Evolutionary conservation across 1,140 invertebrate species (phyloP), one percentile per base, ranked within the genome.

Genomic region (Anoplophora glabripennis): DNA sequence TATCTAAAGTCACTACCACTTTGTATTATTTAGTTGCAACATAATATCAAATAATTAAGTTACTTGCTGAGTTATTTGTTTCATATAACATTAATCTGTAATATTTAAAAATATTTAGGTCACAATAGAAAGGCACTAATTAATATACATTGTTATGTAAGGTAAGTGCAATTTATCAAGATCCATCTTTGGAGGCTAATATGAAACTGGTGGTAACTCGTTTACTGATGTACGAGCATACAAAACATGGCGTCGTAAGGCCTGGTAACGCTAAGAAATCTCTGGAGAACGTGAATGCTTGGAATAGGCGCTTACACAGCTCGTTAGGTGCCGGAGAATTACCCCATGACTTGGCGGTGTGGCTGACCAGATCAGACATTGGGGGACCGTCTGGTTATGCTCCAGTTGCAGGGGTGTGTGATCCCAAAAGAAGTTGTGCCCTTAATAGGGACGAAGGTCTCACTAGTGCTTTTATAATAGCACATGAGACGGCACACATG

Each of bases 331-430:
- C 74, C 62, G 78, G 72, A 7, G 80, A 81, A 47, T 77, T 81
- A 2, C 76, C 75, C 9, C 85, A 89, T 75, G 89, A 92, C 67
- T 79, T 89, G 0, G 84, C 87, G 3, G 80, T 91, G 15, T 89
- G 88, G 83, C 67, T 92, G 51, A 91, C 89, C 0, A 77, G 87
- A 36, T 77, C 83, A 10, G 82, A 86, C 52, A 81, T 91, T 1
- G 89, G 89, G 1, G 87, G 87, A 4, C 88, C 89, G 0, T 90
- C 89, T 49, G 89, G 89, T 3, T 91, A 89, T 72, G 89, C 89
- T 1, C 88, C 89, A 1, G 88, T 92, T 1, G 85, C 83, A 0
- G 89, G 89, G 0, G 83, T 85, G 37, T 92, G 89, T 72, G 82
- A 89, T 61, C 81, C 84, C 0, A 75, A 79, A 9, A 72, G 89